Evolutionary conservation across 2,888 invertebrate species (phyloP).

Genomic region (Leptinotarsa rubiginosa): DNA sequence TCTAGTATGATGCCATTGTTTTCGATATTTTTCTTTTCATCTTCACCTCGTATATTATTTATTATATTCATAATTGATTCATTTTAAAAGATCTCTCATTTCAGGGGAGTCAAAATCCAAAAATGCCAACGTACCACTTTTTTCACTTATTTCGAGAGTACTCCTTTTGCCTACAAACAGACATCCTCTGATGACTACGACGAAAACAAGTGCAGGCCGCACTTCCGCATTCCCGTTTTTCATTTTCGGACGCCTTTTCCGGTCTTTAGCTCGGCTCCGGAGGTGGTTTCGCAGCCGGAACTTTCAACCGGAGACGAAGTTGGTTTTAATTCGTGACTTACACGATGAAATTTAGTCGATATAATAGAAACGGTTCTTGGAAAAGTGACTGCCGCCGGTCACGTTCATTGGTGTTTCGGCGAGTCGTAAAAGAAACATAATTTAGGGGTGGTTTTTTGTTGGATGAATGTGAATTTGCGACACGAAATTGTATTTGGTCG

Average conservation of each 20-base stretch:
- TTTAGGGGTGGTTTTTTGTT: constrained; percentile 16
- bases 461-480: neutral
- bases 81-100: too few relatives aligned
- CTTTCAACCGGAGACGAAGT: constrained; percentile 32
- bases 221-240: constrained; percentile 30
- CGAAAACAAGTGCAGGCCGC: constrained; percentile 28
- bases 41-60: too few relatives aligned
- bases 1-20: too few relatives aligned
- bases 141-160: too few relatives aligned
- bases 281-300: constrained; percentile 32
- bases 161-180: too few relatives aligned
- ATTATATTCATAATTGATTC: too few relatives aligned
- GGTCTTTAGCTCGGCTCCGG: constrained; percentile 20
- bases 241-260: constrained; percentile 34
- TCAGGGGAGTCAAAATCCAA: too few relatives aligned
- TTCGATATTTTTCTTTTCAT: too few relatives aligned
- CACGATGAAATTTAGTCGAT: constrained; percentile 32
- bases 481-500: neutral
- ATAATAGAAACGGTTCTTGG: constrained; percentile 32
- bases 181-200: neutral
- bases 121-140: too few relatives aligned
- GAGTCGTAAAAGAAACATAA: constrained; percentile 26
- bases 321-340: constrained; percentile 32
- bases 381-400: constrained; percentile 31
- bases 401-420: constrained; percentile 30